phyloP scores from a whole-genome alignment of 2,888 invertebrate species.

The Pyrrhosoma nymphula region DNA sequence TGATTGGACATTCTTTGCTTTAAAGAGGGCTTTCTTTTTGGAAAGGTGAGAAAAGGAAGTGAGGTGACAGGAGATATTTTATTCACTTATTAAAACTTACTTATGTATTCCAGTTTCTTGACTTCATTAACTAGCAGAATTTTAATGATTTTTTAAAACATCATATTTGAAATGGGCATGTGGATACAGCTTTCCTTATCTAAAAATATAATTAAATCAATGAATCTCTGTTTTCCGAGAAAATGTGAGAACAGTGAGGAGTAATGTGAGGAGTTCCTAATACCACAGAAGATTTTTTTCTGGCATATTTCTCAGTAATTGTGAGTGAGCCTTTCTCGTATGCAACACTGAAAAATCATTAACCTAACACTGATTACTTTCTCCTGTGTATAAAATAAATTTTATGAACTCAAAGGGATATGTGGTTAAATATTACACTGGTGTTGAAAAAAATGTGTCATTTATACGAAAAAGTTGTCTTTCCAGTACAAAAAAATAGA shows the following conservation, averaged over 20 bases:
- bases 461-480: no score
- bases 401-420: neutral
- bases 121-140: neutral
- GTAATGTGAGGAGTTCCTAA: neutral
- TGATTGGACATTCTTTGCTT: neutral
- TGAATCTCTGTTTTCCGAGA: neutral
- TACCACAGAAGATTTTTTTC: neutral
- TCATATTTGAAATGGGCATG: neutral
- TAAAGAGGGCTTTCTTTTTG: neutral
- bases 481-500: neutral
- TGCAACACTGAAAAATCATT: neutral
- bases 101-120: neutral
- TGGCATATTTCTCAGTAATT: neutral
- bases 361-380: neutral
- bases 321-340: neutral
- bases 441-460: neutral
- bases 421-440: neutral
- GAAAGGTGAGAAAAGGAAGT: neutral
- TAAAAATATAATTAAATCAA: neutral
- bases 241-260: neutral
- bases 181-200: neutral
- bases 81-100: neutral
- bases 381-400: neutral
- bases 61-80: neutral
- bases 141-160: neutral